These are phyloP conservation scores for Eupithecia pulchellata DNA, from an alignment of 2,888 invertebrate species.

Conservation along the genomic window DNA sequence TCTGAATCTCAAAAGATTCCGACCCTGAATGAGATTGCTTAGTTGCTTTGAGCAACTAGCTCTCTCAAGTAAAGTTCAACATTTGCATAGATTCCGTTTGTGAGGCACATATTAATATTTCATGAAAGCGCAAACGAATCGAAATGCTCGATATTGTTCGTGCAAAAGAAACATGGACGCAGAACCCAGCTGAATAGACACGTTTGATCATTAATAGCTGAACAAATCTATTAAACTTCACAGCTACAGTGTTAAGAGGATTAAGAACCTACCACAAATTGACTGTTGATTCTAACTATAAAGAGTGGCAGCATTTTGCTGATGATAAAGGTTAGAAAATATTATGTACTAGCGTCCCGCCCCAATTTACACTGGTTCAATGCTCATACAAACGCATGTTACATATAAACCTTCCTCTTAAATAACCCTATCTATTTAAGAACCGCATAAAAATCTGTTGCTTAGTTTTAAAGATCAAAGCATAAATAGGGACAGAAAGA, in stretches of 20 bases:
- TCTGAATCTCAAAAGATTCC: background rate
- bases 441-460: no score
- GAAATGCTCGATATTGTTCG: slow-evolving; percentile 57
- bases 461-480: no score
- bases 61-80: slow-evolving; percentile 34
- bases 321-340: background rate
- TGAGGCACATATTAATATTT: slow-evolving; percentile 60
- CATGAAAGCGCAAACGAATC: slow-evolving; percentile 65
- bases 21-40: slow-evolving; percentile 15
- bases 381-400: no score
- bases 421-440: no score
- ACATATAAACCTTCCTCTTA: no score
- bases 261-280: background rate
- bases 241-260: background rate
- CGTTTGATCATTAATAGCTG: slow-evolving; percentile 10
- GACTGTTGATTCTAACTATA: background rate
- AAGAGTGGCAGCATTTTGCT: no score
- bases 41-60: slow-evolving; percentile 24
- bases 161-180: slow-evolving; percentile 26
- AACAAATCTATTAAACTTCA: background rate
- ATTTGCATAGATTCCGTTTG: slow-evolving; percentile 50
- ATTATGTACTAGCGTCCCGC: no score
- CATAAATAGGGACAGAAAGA: no score
- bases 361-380: no score
- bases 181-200: background rate